Evolutionary conservation across 64 coral and sea anemone species (phyloP).

Genomic region (Actinia equina): DNA sequence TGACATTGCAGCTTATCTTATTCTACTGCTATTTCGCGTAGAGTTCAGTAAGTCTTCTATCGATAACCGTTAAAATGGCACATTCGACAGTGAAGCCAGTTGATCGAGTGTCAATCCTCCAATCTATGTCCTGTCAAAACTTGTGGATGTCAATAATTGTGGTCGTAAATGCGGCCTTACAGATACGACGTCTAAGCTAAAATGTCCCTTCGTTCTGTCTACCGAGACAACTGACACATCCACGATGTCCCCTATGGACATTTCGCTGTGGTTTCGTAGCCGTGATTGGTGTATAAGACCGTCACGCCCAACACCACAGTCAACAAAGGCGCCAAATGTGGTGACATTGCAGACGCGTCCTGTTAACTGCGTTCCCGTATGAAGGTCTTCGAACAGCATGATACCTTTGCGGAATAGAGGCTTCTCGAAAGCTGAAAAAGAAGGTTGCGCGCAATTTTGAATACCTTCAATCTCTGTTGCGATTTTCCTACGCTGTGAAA

Average conservation of each 20-base stretch:
- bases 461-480: too few species aligned
- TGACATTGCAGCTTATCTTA: too few species aligned
- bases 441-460: neutral
- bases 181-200: constrained; percentile 20
- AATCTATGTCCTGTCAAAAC: neutral
- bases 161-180: constrained; percentile 56
- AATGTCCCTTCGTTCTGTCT: constrained; percentile 55
- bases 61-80: too few species aligned
- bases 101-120: too few species aligned
- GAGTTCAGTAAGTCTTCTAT: too few species aligned
- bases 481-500: too few species aligned
- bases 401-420: constrained; percentile 79
- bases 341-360: constrained; percentile 90
- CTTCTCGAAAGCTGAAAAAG: constrained; percentile 73
- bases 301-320: constrained; percentile 79
- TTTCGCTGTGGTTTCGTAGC: constrained; percentile 25
- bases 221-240: constrained; percentile 66
- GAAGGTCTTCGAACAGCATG: constrained; percentile 67
- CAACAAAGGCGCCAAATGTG: constrained; percentile 95
- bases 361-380: constrained; percentile 46
- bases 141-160: constrained; percentile 40
- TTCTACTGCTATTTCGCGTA: too few species aligned
- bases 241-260: constrained; percentile 79
- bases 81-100: too few species aligned
- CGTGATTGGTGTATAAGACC: constrained; percentile 74